phyloP scores from a whole-genome alignment of 1,140 invertebrate genomes.

The Panonychus citri region DNA sequence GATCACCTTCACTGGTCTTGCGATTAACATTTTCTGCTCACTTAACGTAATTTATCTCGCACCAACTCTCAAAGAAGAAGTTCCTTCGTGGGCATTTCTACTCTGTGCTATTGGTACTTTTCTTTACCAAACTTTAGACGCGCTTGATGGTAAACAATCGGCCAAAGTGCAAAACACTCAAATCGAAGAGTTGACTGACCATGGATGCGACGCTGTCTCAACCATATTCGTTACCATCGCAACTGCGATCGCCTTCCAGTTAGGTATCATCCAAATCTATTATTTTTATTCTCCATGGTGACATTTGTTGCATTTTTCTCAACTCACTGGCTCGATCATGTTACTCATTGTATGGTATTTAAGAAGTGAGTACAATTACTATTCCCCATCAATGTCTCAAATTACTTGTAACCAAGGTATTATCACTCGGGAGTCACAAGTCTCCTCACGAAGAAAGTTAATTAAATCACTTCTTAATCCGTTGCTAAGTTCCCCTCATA shows the following conservation, averaged over 20 bases:
- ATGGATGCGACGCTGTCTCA: conserved; percentile 66
- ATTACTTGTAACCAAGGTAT: too few species aligned
- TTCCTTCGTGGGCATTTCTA: conserved; percentile 27
- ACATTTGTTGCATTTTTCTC: conserved; percentile 87
- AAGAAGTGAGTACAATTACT: conserved; percentile 41
- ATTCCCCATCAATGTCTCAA: too few species aligned
- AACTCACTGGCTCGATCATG: conserved; percentile 98
- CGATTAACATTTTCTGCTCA: conserved; percentile 14
- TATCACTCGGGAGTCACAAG: too few species aligned
- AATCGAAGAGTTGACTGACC: conserved; percentile 90
- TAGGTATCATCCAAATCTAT: conserved; percentile 74
- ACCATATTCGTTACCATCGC: conserved; percentile 71
- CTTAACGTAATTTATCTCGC: conserved; percentile 12
- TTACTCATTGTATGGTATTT: conserved; percentile 71
- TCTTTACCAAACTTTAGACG: conserved; percentile 33
- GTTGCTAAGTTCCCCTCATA: too few species aligned
- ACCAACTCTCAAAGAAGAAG: conserved; percentile 23
- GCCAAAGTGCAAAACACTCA: conserved; percentile 21
- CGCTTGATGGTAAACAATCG: conserved; percentile 36
- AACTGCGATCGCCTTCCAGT: conserved; percentile 63
- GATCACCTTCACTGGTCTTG: conserved; percentile 13
- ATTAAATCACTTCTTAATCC: too few species aligned
- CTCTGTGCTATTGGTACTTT: conserved; percentile 29
- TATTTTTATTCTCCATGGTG: conserved; percentile 82
- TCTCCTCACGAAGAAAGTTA: too few species aligned